Base-by-base conservation (phyloP, 2,797 vertebrate species). In the Pangasius macronema region DNA sequence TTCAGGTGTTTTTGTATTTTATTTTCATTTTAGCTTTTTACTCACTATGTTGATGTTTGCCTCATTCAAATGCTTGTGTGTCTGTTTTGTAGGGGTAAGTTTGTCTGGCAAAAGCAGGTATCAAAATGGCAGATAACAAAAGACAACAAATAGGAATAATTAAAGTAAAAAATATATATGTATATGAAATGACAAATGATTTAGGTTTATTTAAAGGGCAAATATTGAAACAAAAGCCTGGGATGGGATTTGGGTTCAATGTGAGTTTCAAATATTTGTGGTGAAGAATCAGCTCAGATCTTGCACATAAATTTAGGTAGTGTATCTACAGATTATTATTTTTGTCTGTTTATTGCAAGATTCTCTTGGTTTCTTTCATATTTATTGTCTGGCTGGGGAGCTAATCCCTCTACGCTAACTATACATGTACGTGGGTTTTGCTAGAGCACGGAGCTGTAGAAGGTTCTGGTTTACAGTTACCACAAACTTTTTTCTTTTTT, bases 231-330 rank as follows among this genome's bases (percentile, higher is more conserved):
- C 63, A 89, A 87, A 86, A 91, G 55, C 83, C 89, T 53, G 91
- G 93, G 92, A 90, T 72, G 88, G 87, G 90, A 91, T 89, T 89
- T 8, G 75, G 90, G 91, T 91, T 93, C 42, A 91, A 93, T 92
- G 93, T 94, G 93, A 93, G 89, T 94, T 79, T 86, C 92, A 94
- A 93, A 89, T 94, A 93, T 95, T 94, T 93, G 95, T 95, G 94
- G 94, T 95, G 93, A 94, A 93, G 93, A 94, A 92, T 95, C 94
- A 92, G 95, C 95, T 95, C 90, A 86, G 93, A 95, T 95, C 94
- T 94, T 96, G 96, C 96, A 96, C 95, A 96, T 96, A 96, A 93
- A 95, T 96, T 95, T 94, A 94, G 96, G 94, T 95, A 95, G 94
- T 93, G 94, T 96, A 94, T 94, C 94, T 95, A 93, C 93, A 91